Evolutionary conservation across 1,140 invertebrate genomes (phyloP), one percentile per base, ranked within the genome.

Genomic region (Aethina tumida): DNA sequence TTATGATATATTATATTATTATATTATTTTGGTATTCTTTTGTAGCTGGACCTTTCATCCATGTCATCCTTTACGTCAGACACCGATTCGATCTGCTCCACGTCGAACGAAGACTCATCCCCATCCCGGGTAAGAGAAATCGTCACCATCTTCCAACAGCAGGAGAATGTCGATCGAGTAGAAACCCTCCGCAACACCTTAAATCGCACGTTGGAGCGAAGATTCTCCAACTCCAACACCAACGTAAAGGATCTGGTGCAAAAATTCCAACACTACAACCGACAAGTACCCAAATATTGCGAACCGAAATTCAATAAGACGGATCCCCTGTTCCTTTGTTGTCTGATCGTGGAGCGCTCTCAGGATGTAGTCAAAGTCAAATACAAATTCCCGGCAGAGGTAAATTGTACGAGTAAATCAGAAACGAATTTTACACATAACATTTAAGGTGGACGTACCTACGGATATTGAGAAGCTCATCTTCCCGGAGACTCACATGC

Each of bases 291-390:
- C 14, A 47, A 52, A 33, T 56, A 56, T 35, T 37, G 41, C 12
- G 48, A 49, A 16, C 40, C 45, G 8, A 35, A 43, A 31, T 21
- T 51, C 5, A 45, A 35, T 26, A 53, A 39, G 31, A 28, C 43
- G 12, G 39, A 53, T 24, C 48, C 70, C 4, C 47, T 81, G 29
- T 80, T 81, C 50, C 71, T 79, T 48, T 68, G 74, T 15, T 72
- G 77, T 49, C 48, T 81, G 5, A 58, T 81, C 10, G 73, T 82
- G 19, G 78, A 75, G 1, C 59, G 77, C 35, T 73, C 77, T 53
- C 65, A 71, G 41, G 69, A 69, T 52, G 63, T 62, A 47, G 73
- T 77, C 5, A 77, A 78, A 51, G 73, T 81, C 10, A 79, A 79
- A 52, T 73, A 67, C 40, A 75, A 74, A 50, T 81, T 70, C 64